phyloP scores from a whole-genome alignment of 2,113 vertebrate genomes.

The Entelurus aequoreus region DNA sequence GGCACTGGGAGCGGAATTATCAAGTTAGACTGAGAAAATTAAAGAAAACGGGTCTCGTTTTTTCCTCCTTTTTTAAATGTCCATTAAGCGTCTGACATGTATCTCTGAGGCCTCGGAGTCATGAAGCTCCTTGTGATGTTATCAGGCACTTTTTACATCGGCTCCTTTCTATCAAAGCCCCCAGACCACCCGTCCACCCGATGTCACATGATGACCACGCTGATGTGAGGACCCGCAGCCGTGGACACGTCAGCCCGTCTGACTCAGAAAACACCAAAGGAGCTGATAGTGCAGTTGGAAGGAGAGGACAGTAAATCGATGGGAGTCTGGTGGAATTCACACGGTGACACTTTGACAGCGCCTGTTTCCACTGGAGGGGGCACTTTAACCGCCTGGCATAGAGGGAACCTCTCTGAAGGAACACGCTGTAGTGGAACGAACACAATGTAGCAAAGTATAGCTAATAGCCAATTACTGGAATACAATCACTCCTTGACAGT shows the following conservation, averaged over 20 bases:
- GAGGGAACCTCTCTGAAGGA: neutral
- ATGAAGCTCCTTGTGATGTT: neutral
- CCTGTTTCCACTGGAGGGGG: neutral
- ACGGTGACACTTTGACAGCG: conserved; percentile 4
- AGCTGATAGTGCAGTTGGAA: neutral
- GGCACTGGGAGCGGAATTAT: neutral
- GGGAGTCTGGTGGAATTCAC: neutral
- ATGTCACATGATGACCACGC: neutral
- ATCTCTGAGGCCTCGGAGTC: neutral
- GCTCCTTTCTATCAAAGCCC: neutral
- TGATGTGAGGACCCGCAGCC: neutral
- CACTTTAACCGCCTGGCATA: neutral
- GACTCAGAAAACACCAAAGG: neutral
- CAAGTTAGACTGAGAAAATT: conserved; percentile 5
- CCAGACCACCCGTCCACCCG: neutral
- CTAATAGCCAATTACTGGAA: no score
- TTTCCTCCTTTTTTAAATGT: neutral
- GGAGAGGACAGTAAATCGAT: conserved; percentile 3
- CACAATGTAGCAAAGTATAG: neutral
- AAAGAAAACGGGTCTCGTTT: conserved; percentile 4
- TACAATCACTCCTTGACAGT: no score
- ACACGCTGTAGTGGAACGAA: neutral
- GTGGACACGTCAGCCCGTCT: neutral
- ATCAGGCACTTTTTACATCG: neutral
- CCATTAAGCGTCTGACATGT: conserved; percentile 4